phyloP scores from a whole-genome alignment of 2,888 invertebrate genomes.

The Eupithecia inturbata region DNA sequence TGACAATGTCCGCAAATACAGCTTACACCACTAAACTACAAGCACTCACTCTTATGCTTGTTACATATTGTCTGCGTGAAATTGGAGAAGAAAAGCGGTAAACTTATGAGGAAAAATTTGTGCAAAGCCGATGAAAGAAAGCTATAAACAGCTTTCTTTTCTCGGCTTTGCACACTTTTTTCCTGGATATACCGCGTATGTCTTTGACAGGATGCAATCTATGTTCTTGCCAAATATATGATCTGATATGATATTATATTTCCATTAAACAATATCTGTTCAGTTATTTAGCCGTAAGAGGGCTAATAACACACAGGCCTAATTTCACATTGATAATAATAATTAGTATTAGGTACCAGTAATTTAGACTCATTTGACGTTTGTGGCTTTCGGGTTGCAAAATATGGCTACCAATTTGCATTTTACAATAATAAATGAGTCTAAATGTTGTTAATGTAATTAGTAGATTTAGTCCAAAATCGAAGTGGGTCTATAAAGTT shows the following conservation, averaged over 20 bases:
- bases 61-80: neutral
- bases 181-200: neutral
- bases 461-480: neutral
- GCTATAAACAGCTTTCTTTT: neutral
- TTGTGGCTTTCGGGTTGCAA: neutral
- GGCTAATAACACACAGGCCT: neutral
- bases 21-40: constrained; percentile 38
- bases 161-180: neutral
- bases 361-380: neutral
- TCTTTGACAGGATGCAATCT: neutral
- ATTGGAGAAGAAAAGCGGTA: neutral
- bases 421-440: neutral
- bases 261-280: too few species aligned
- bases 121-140: too few species aligned
- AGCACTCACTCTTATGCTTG: constrained; percentile 25
- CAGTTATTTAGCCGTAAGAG: neutral
- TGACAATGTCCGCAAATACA: constrained; percentile 46
- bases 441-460: neutral
- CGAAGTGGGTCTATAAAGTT: neutral
- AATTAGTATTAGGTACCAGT: neutral
- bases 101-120: neutral
- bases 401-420: neutral
- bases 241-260: too few species aligned
- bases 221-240: neutral
- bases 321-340: neutral